These are phyloP conservation scores for Eumacrocentrus americanus DNA, from an alignment of 2,888 invertebrate genomes.

Conservation along the genomic window DNA sequence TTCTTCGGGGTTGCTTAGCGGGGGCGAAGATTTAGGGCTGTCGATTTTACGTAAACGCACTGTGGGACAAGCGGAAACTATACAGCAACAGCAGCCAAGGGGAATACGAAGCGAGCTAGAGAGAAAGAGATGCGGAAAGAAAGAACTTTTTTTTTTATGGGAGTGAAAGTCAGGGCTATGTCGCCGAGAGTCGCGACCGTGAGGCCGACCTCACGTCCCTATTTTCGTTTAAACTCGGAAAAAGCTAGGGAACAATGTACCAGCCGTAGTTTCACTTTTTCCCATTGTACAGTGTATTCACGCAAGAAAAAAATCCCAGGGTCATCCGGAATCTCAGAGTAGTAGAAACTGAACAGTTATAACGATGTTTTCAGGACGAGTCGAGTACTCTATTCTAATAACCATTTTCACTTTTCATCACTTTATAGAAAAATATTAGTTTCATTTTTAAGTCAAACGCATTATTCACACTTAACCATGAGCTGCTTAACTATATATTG, in stretches of 20 bases:
- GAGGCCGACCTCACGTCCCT: constrained; percentile 47
- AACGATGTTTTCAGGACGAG: too few relatives aligned
- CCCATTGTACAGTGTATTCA: constrained; percentile 19
- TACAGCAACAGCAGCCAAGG: constrained; percentile 11
- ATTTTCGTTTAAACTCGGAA: constrained; percentile 50
- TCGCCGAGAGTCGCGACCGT: constrained; percentile 49
- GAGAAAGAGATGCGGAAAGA: constrained; percentile 28
- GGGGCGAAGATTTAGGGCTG: constrained; percentile 50
- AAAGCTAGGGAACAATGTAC: constrained; percentile 51
- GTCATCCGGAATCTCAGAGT: neutral
- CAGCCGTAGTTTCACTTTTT: constrained; percentile 58
- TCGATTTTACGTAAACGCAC: constrained; percentile 53
- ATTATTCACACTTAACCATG: too few relatives aligned
- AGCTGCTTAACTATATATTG: too few relatives aligned
- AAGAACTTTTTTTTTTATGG: constrained; percentile 58
- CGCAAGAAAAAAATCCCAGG: constrained; percentile 10
- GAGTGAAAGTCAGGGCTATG: constrained; percentile 53
- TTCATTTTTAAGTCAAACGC: too few relatives aligned
- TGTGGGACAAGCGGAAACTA: constrained; percentile 31
- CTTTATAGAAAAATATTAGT: too few relatives aligned
- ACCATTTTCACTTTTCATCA: too few relatives aligned
- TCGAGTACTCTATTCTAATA: too few relatives aligned
- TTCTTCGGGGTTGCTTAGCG: constrained; percentile 40
- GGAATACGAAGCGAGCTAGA: constrained; percentile 17
- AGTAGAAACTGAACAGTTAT: too few relatives aligned